Percentiles rank a stretch among this genome's conserved stretches.
Conservation (phyloP, 2,113 vertebrate genomes). For the pig (Sus scrofa) region DNA sequence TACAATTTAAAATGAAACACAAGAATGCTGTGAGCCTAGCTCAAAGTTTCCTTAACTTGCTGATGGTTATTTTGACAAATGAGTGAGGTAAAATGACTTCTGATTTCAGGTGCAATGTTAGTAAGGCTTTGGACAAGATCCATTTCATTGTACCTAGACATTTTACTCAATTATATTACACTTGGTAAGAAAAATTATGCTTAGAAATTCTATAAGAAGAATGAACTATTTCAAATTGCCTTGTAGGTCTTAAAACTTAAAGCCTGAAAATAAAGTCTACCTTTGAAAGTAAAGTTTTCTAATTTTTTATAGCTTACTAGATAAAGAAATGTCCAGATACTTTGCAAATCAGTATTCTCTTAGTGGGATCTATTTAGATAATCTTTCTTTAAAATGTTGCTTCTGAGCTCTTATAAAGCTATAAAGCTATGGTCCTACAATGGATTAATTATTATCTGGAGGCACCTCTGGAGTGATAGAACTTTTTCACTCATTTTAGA, state of each 20-base stretch:
- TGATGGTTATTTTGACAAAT: slow-evolving; percentile 56
- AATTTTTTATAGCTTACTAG: not conserved
- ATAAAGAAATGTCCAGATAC: not conserved
- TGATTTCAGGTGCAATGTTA: slow-evolving; percentile 40
- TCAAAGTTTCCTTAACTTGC: slow-evolving; percentile 19
- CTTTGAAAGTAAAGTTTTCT: not conserved
- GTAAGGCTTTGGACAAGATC: slow-evolving; percentile 37
- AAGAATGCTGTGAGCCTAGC: not conserved
- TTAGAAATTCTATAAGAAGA: not conserved
- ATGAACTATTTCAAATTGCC: not conserved
- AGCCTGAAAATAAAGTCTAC: not conserved
- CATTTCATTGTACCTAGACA: not conserved
- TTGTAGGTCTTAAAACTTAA: not conserved
- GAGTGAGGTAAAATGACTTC: slow-evolving; percentile 28
- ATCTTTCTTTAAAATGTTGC: not conserved
- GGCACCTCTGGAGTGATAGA: not conserved
- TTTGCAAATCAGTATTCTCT: not conserved
- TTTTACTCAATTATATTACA: not conserved
- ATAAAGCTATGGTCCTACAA: not conserved
- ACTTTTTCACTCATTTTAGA: too few relatives aligned
- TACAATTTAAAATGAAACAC: slow-evolving; percentile 52
- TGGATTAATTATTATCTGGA: not conserved
- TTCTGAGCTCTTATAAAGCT: not conserved
- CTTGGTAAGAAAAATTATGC: slow-evolving; percentile 10
- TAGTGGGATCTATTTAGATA: not conserved